Conservation (phyloP, 1,140 invertebrate species). For the Amphibalanus amphitrite region DNA sequence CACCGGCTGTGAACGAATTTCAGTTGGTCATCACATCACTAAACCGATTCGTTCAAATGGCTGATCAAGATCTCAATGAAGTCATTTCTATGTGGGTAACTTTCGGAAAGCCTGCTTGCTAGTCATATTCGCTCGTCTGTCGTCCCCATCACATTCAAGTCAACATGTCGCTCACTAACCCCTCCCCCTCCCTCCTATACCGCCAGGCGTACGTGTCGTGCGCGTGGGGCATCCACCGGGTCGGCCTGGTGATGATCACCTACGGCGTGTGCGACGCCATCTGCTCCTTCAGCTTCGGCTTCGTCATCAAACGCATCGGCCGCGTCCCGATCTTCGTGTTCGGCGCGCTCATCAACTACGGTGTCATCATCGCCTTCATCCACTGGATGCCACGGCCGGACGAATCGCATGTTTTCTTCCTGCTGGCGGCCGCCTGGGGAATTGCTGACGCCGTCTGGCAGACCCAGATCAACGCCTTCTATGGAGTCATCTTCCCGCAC, state of each 20-base stretch:
- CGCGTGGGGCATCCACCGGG: slow-evolving; percentile 66
- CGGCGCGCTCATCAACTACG: slow-evolving; percentile 54
- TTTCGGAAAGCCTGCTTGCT: background rate
- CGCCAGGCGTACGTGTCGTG: slow-evolving; percentile 79
- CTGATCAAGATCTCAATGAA: background rate
- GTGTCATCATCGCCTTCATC: slow-evolving; percentile 53
- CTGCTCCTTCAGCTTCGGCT: slow-evolving; percentile 76
- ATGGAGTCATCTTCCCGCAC: slow-evolving; percentile 16
- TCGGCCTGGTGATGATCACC: slow-evolving; percentile 90
- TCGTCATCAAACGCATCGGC: slow-evolving; percentile 79
- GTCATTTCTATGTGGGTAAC: slow-evolving; percentile 6
- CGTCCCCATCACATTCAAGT: slow-evolving; percentile 10
- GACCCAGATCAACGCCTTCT: slow-evolving; percentile 70
- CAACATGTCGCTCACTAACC: background rate
- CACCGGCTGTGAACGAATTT: too few relatives aligned
- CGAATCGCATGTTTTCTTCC: slow-evolving; percentile 66
- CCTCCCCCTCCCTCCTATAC: slow-evolving; percentile 20
- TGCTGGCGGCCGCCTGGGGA: slow-evolving; percentile 87
- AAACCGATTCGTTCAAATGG: background rate
- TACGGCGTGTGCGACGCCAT: slow-evolving; percentile 79
- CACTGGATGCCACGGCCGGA: slow-evolving; percentile 13
- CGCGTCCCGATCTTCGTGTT: slow-evolving; percentile 64
- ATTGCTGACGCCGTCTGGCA: slow-evolving; percentile 93
- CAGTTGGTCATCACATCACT: too few relatives aligned
- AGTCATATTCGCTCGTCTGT: background rate